phyloP scores from a whole-genome alignment of 2,888 invertebrate genomes.

The Latrodectus elegans region DNA sequence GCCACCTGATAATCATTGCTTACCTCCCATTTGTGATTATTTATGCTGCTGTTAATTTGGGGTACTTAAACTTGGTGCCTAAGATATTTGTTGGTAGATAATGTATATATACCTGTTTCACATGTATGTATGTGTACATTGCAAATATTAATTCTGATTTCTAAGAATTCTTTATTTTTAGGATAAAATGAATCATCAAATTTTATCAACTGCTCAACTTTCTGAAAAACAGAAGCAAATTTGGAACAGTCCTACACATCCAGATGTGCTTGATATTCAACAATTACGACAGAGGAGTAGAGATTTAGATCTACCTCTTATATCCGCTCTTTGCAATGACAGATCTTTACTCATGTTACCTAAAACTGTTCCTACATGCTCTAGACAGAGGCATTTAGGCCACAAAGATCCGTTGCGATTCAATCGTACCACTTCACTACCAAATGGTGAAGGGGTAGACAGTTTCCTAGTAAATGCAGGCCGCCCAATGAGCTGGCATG shows the following conservation, averaged over 20 bases:
- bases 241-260: constrained; percentile 14
- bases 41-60: too few species aligned
- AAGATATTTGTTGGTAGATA: too few species aligned
- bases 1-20: too few species aligned
- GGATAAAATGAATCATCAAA: too few species aligned
- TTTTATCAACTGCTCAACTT: background rate
- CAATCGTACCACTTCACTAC: constrained; percentile 54
- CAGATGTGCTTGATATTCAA: constrained; percentile 81
- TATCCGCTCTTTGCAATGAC: constrained; percentile 94
- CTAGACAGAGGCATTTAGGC: constrained; percentile 65
- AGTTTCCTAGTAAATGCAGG: constrained; percentile 34
- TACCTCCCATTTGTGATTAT: too few species aligned
- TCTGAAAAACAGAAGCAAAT: constrained; percentile 8
- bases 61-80: too few species aligned
- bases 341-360: constrained; percentile 83
- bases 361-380: constrained; percentile 70
- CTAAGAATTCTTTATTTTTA: too few species aligned
- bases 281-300: constrained; percentile 90
- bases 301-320: constrained; percentile 91
- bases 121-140: too few species aligned
- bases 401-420: constrained; percentile 64
- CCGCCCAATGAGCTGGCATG: constrained; percentile 70
- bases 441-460: constrained; percentile 45
- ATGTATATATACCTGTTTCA: too few species aligned
- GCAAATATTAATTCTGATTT: too few species aligned